Evolutionary conservation across 2,797 vertebrate genomes (phyloP).

Genomic region (Sebastes itinus): DNA sequence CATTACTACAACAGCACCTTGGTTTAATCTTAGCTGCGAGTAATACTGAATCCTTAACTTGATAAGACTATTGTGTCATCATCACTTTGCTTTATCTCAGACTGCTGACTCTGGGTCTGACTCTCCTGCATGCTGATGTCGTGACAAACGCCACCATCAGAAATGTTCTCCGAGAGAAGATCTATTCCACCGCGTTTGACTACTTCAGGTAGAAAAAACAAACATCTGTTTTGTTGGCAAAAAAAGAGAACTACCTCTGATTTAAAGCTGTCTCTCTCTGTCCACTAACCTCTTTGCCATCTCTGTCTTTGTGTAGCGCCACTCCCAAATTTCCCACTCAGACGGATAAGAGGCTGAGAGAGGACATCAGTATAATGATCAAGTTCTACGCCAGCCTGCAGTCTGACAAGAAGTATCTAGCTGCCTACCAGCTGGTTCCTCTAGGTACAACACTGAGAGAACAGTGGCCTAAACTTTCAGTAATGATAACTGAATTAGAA

Average conservation of each 20-base stretch:
- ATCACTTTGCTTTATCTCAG: conserved; percentile 67
- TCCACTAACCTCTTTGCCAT: not conserved
- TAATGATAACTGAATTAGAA: not conserved
- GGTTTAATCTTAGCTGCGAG: not conserved
- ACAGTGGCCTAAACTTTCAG: not conserved
- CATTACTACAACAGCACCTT: not conserved
- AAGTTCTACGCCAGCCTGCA: conserved; percentile 96
- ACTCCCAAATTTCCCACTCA: conserved; percentile 94
- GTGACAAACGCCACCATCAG: conserved; percentile 94
- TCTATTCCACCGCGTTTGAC: conserved; percentile 97
- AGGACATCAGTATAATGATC: conserved; percentile 96
- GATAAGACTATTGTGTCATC: not conserved
- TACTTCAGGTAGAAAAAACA: conserved; percentile 90
- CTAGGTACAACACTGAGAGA: conserved; percentile 79
- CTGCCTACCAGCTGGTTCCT: conserved; percentile 92
- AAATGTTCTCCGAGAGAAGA: conserved; percentile 96
- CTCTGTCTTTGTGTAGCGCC: conserved; percentile 75
- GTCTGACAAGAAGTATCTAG: conserved; percentile 97
- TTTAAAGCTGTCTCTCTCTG: not conserved
- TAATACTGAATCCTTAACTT: not conserved
- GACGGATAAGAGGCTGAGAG: conserved; percentile 91
- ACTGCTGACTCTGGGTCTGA: conserved; percentile 91
- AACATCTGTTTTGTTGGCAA: not conserved
- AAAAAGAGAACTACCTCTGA: not conserved
- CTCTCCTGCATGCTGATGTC: conserved; percentile 93